A percentile compares a stretch with the other conserved stretches of the same genome.
Conservation (phyloP, 2,113 vertebrate species). For the Hippocampus mohnikei region DNA sequence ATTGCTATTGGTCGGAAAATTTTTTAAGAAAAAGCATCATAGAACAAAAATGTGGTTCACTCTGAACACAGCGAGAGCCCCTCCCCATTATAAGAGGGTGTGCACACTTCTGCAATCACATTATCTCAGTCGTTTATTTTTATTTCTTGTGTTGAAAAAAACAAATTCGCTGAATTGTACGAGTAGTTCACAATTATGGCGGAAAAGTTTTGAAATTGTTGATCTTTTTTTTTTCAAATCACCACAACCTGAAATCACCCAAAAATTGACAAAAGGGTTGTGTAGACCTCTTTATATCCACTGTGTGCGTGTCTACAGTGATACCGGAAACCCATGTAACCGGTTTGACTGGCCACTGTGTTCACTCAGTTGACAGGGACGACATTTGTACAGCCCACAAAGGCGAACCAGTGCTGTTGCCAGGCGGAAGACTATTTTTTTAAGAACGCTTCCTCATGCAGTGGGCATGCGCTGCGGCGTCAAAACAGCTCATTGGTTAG, state of each 20-base stretch:
- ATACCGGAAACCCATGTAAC: background rate
- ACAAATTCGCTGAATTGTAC: background rate
- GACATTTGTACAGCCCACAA: slow-evolving; percentile 1
- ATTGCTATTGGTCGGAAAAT: too few relatives aligned
- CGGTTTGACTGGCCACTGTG: background rate
- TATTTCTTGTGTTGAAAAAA: background rate
- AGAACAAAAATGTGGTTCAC: background rate
- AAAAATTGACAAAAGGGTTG: too few relatives aligned
- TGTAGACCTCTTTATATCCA: background rate
- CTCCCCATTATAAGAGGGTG: background rate
- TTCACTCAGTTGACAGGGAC: background rate
- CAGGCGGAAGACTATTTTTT: slow-evolving; percentile 57
- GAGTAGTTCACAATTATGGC: background rate
- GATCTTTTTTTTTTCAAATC: too few relatives aligned
- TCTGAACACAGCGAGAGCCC: background rate
- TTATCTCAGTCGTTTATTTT: background rate
- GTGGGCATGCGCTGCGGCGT: slow-evolving; percentile 36
- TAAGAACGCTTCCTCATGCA: slow-evolving; percentile 53
- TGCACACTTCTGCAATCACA: background rate
- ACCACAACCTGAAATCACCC: too few relatives aligned
- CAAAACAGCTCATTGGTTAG: slow-evolving; percentile 53
- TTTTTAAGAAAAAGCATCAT: too few relatives aligned
- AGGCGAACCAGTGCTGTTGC: slow-evolving; percentile 51
- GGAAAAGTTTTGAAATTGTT: background rate
- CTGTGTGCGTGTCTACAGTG: background rate